Evolutionary conservation across 2,888 invertebrate species (phyloP).

Genomic region (Pyralis farinalis): DNA sequence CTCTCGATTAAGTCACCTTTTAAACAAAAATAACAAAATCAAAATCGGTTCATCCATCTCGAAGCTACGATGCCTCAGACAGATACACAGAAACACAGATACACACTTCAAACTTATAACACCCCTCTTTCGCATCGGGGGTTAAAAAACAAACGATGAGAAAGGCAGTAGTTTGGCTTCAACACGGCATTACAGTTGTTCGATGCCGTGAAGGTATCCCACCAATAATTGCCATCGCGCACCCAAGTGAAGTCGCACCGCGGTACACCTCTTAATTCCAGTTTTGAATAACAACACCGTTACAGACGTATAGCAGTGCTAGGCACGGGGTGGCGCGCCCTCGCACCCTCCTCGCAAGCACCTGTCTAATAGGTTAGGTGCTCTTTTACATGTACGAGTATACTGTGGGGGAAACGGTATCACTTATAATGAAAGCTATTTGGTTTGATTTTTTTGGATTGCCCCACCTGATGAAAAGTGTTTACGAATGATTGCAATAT

Average conservation of each 20-base stretch:
- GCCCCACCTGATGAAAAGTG: no score
- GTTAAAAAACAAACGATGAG: no score
- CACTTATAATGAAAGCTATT: conserved; percentile 16
- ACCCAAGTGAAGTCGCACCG: conserved; percentile 39
- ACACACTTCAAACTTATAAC: no score
- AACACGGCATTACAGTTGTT: no score
- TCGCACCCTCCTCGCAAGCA: conserved; percentile 40
- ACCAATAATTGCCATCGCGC: conserved; percentile 36
- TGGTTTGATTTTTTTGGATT: conserved; percentile 4
- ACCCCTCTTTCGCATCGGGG: no score
- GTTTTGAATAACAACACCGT: conserved; percentile 66
- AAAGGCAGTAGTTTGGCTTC: no score
- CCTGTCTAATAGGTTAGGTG: conserved; percentile 43
- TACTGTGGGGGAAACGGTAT: conserved; percentile 16
- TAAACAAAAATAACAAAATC: no score
- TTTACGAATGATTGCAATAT: no score
- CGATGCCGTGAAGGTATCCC: conserved; percentile 33
- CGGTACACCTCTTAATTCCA: conserved; percentile 52
- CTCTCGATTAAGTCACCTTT: no score
- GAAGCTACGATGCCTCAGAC: no score
- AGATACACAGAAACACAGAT: no score
- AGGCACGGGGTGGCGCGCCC: conserved; percentile 49
- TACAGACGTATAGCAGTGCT: conserved; percentile 56
- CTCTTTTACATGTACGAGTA: conserved; percentile 25
- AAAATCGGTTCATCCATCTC: no score